Evolutionary conservation across 2,797 vertebrate genomes (phyloP).

Genomic region (Oreonectes daqikongensis): DNA sequence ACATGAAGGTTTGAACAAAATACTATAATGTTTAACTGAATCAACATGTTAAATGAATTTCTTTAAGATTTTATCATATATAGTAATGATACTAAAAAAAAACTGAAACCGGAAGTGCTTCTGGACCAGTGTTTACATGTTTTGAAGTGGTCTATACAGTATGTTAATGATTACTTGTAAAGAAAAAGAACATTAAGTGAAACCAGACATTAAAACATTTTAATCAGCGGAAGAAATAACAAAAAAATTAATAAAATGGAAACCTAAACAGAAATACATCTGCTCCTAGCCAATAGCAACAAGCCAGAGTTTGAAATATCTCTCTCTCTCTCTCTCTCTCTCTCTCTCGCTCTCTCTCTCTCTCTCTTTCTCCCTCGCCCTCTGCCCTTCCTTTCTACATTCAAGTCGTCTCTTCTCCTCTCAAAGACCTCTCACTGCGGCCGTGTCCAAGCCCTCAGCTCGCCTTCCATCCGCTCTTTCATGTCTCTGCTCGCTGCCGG

Average conservation of each 20-base stretch:
- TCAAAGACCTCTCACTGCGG: conserved; percentile 61
- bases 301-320: too few relatives aligned
- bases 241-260: conserved; percentile 1
- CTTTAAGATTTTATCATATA: too few relatives aligned
- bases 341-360: conserved; percentile 10
- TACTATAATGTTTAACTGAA: too few relatives aligned
- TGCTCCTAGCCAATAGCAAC: conserved; percentile 44
- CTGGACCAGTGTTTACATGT: too few relatives aligned
- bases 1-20: too few relatives aligned
- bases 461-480: conserved; percentile 54
- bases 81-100: too few relatives aligned
- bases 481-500: conserved; percentile 50
- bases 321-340: conserved; percentile 41
- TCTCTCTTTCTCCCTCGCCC: conserved; percentile 13
- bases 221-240: too few relatives aligned
- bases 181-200: conserved; percentile 11
- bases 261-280: conserved; percentile 31
- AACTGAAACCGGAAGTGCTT: too few relatives aligned
- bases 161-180: background rate
- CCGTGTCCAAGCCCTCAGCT: conserved; percentile 53
- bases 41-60: too few relatives aligned
- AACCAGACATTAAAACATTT: background rate
- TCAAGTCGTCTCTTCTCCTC: conserved; percentile 52
- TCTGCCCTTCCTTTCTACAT: conserved; percentile 42
- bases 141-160: too few relatives aligned